Conservation (phyloP, 2,797 vertebrate genomes). For the Pachyuromys duprasi region DNA sequence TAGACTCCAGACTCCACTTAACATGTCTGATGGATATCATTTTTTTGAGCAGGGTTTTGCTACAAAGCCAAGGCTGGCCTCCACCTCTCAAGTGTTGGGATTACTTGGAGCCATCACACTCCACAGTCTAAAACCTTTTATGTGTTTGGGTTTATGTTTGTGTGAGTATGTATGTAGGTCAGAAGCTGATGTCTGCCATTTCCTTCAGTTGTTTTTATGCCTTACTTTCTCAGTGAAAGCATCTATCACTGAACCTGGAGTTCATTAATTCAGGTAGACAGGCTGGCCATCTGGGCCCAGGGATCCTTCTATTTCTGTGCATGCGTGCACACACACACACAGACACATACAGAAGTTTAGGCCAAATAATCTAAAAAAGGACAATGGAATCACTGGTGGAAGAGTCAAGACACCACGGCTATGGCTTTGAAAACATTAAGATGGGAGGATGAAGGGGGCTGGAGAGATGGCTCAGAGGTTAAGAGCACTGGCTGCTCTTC, state of each 20-base stretch:
- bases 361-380: background rate
- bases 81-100: background rate
- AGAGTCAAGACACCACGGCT: background rate
- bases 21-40: too few species aligned
- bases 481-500: too few species aligned
- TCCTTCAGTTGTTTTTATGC: background rate
- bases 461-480: too few species aligned
- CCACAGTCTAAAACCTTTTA: background rate
- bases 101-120: background rate
- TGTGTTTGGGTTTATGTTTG: background rate
- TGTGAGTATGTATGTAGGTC: background rate
- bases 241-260: background rate
- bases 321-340: too few species aligned
- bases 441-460: background rate
- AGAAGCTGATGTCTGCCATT: background rate
- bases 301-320: background rate
- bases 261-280: background rate
- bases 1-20: background rate
- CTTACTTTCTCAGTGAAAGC: background rate
- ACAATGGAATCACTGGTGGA: background rate
- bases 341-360: too few species aligned
- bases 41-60: background rate
- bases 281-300: background rate
- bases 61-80: background rate
- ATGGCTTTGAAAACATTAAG: background rate